phyloP scores from a whole-genome alignment of 2,113 vertebrate species.

The Dendrocopos noguchii region DNA sequence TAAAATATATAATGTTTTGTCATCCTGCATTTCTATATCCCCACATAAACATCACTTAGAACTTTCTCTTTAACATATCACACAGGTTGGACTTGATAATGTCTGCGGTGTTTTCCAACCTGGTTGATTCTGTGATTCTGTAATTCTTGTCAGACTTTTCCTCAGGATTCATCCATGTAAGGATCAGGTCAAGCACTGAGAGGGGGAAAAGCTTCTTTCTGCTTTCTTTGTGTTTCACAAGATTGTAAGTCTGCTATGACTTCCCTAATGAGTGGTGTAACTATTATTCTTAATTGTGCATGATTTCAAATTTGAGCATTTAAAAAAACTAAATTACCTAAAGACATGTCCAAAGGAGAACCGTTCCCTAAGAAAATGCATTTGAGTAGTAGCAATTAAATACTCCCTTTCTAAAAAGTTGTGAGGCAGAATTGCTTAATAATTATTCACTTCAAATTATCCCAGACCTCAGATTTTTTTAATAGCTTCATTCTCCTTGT shows the following conservation, averaged over 20 bases:
- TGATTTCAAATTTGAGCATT: neutral
- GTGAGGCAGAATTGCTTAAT: conserved; percentile 24
- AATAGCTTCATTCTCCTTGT: conserved; percentile 11
- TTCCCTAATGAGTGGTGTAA: neutral
- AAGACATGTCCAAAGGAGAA: conserved; percentile 12
- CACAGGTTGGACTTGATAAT: too few species aligned
- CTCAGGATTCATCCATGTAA: neutral
- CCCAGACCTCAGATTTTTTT: neutral
- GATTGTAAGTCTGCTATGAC: neutral
- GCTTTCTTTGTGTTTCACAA: neutral
- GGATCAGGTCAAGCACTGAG: neutral
- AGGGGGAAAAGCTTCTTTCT: neutral
- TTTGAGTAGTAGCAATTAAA: conserved; percentile 40
- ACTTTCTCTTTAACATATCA: neutral
- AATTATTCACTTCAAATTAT: conserved; percentile 31
- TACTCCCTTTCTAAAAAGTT: conserved; percentile 2
- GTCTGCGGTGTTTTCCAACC: too few species aligned
- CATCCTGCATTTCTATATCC: neutral
- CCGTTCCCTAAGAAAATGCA: conserved; percentile 6
- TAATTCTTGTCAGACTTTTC: neutral
- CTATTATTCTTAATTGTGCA: neutral
- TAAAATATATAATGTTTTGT: neutral
- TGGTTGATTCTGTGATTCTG: too few species aligned
- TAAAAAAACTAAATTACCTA: neutral
- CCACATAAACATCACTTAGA: neutral